A percentile compares a stretch with the other conserved stretches of the same genome.
phyloP scores from a whole-genome alignment of 1,140 invertebrate species.

The Caenorhabditis remanei region DNA sequence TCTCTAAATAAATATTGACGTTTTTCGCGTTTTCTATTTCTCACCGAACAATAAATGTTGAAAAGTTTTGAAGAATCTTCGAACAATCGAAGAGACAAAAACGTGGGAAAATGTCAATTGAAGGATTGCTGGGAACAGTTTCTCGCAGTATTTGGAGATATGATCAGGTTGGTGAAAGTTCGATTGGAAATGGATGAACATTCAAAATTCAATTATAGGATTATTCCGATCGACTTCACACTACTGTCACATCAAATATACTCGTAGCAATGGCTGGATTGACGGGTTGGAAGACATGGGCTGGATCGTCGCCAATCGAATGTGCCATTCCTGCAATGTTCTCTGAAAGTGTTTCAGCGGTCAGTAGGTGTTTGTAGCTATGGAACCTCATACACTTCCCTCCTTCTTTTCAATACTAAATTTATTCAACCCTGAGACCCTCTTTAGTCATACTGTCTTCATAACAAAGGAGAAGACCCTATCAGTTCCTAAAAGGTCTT shows the following conservation, averaged over 20 bases:
- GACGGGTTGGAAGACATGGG: slow-evolving; percentile 51
- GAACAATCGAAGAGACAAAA: neutral
- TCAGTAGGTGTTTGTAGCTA: neutral
- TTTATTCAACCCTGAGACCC: no score
- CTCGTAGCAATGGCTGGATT: slow-evolving; percentile 49
- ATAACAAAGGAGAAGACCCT: neutral
- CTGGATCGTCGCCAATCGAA: slow-evolving; percentile 52
- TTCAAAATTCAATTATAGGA: slow-evolving; percentile 16
- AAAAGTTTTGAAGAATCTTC: slow-evolving; percentile 16
- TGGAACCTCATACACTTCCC: no score
- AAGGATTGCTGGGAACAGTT: slow-evolving; percentile 22
- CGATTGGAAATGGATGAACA: neutral
- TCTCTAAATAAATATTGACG: slow-evolving; percentile 36
- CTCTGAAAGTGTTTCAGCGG: slow-evolving; percentile 41
- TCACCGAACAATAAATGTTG: slow-evolving; percentile 34
- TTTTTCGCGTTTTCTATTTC: slow-evolving; percentile 31
- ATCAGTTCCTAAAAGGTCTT: neutral
- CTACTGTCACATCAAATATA: slow-evolving; percentile 61
- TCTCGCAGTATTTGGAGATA: slow-evolving; percentile 45
- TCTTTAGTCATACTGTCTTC: no score
- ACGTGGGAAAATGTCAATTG: slow-evolving; percentile 48
- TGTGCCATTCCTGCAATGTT: slow-evolving; percentile 62
- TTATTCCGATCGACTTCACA: slow-evolving; percentile 60
- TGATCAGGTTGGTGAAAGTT: slow-evolving; percentile 33
- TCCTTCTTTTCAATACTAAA: no score